Percentiles rank a stretch among this genome's conserved stretches.
Conservation (phyloP, 2,797 vertebrate genomes). For the Manis pentadactyla region DNA sequence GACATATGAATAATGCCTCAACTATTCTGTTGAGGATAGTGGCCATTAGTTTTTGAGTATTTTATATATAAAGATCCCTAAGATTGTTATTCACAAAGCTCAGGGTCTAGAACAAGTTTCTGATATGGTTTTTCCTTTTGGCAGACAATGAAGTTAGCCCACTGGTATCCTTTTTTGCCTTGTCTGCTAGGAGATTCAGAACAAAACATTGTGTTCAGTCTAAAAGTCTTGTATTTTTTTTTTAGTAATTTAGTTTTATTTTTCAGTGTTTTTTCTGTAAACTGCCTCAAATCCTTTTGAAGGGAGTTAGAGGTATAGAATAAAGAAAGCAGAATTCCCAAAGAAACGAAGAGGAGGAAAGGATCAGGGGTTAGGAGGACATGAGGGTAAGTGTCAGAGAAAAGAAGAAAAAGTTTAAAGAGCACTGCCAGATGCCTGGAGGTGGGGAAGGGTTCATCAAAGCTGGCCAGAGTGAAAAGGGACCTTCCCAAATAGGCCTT, state of each 20-base stretch:
- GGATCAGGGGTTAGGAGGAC: not conserved
- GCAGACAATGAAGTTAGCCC: not conserved
- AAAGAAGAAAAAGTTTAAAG: not conserved
- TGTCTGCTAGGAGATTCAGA: not conserved
- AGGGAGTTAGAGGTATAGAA: not conserved
- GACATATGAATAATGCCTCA: not conserved
- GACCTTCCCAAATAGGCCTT: not conserved
- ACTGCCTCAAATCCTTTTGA: not conserved
- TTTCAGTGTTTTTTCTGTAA: conserved; percentile 25
- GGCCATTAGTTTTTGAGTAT: not conserved
- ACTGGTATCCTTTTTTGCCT: not conserved
- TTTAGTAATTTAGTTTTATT: not conserved
- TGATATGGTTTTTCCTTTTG: not conserved
- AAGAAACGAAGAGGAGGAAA: not conserved
- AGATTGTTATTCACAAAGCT: not conserved
- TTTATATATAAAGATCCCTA: not conserved
- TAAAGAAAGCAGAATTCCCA: not conserved
- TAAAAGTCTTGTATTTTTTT: not conserved
- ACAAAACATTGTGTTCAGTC: not conserved
- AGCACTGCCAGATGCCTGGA: not conserved
- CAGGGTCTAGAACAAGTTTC: not conserved
- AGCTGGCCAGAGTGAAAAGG: not conserved
- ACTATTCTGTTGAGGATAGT: not conserved
- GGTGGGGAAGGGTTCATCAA: not conserved
- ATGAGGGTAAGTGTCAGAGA: not conserved